A percentile compares a stretch with the other conserved stretches of the same genome.
phyloP scores from a whole-genome alignment of 1,140 invertebrate genomes.

The Neelides sp. region DNA sequence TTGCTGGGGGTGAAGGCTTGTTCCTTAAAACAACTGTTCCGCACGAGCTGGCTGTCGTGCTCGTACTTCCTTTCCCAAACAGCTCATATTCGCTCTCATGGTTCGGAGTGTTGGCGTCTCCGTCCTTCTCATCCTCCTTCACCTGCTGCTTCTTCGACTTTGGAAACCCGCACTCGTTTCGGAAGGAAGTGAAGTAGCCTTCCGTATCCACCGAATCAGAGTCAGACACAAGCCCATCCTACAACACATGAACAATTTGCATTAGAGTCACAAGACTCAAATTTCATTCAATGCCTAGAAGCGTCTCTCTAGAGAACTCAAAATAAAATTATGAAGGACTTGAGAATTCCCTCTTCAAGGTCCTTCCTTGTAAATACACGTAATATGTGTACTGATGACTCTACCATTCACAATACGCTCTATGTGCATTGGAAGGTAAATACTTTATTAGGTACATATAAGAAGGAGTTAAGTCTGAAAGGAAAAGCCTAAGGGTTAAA shows the following conservation, averaged over 20 bases:
- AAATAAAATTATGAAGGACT: too few relatives aligned
- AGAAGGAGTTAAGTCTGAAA: too few relatives aligned
- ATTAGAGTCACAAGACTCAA: too few relatives aligned
- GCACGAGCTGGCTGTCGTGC: constrained; percentile 75
- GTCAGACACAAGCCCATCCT: constrained; percentile 30
- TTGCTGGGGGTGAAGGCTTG: constrained; percentile 24
- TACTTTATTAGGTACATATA: neutral
- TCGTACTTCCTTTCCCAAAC: constrained; percentile 74
- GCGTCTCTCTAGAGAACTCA: too few relatives aligned
- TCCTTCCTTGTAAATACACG: neutral
- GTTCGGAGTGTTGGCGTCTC: constrained; percentile 36
- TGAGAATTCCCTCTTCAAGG: neutral
- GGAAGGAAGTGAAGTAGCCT: constrained; percentile 93
- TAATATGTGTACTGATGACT: too few relatives aligned
- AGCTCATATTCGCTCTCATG: constrained; percentile 75
- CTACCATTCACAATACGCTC: too few relatives aligned
- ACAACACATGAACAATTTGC: too few relatives aligned
- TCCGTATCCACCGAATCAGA: constrained; percentile 58
- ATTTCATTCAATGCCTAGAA: too few relatives aligned
- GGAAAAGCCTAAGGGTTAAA: too few relatives aligned
- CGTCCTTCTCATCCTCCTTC: constrained; percentile 46
- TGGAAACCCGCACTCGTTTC: constrained; percentile 76
- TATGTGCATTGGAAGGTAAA: too few relatives aligned
- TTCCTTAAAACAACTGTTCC: constrained; percentile 52
- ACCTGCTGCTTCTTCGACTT: constrained; percentile 51